phyloP scores from a whole-genome alignment of 2,888 invertebrate species.

The Thymelicus lineola region DNA sequence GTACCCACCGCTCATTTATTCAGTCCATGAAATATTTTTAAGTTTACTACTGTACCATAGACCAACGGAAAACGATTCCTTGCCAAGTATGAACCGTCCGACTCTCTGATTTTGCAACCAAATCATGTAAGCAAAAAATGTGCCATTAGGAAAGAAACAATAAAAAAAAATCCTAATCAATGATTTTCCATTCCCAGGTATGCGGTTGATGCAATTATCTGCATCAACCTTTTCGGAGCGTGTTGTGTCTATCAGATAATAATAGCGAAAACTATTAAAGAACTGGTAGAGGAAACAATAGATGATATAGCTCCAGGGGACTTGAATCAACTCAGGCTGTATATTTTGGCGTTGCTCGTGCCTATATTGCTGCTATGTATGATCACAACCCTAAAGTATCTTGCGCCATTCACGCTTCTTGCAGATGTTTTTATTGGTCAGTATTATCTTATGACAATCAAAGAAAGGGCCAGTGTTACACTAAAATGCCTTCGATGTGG shows the following conservation, averaged over 20 bases:
- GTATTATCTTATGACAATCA: constrained; percentile 33
- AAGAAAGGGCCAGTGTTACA: too few species aligned
- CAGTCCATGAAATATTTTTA: too few species aligned
- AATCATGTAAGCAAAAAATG: too few species aligned
- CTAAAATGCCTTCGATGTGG: too few species aligned
- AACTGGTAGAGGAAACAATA: constrained; percentile 55
- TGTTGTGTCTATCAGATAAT: constrained; percentile 79
- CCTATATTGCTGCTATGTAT: constrained; percentile 74
- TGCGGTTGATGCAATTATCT: constrained; percentile 69
- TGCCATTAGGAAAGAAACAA: too few species aligned
- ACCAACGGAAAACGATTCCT: too few species aligned
- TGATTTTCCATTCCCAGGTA: constrained; percentile 51
- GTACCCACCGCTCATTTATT: too few species aligned
- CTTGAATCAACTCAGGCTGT: constrained; percentile 61
- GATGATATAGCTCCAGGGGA: constrained; percentile 42
- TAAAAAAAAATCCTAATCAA: too few species aligned
- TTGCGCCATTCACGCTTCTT: constrained; percentile 73
- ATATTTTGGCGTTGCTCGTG: constrained; percentile 63
- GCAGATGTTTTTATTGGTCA: constrained; percentile 76
- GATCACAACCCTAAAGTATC: constrained; percentile 75
- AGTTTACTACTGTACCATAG: too few species aligned
- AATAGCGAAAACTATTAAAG: constrained; percentile 73
- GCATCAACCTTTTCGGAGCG: constrained; percentile 75
- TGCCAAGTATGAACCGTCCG: too few species aligned
- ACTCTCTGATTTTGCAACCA: too few species aligned